phyloP scores from a whole-genome alignment of 2,113 vertebrate genomes.

The Aegotheles bennettii region DNA sequence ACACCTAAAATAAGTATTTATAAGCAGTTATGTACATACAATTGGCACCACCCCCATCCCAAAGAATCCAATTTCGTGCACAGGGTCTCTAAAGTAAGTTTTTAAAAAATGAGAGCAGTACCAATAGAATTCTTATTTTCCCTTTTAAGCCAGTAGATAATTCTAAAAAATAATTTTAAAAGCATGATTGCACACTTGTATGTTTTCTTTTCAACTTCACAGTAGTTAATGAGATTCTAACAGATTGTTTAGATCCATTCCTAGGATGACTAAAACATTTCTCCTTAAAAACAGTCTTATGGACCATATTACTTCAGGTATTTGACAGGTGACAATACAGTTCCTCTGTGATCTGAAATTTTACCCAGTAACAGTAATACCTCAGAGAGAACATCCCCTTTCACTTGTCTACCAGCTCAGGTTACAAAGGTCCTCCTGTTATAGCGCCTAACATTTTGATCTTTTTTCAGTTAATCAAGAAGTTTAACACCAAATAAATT shows the following conservation, averaged over 20 bases:
- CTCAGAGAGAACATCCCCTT: not conserved
- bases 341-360: constrained; percentile 66
- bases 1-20: not conserved
- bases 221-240: not conserved
- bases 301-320: not conserved
- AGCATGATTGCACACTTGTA: not conserved
- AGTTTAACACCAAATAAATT: not conserved
- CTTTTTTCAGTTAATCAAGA: not conserved
- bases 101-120: not conserved
- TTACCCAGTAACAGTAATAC: constrained; percentile 48
- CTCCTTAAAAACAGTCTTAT: not conserved
- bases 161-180: not conserved
- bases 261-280: not conserved
- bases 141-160: rapidly evolving
- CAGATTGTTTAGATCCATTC: not conserved
- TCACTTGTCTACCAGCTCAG: constrained; percentile 39
- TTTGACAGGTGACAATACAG: constrained; percentile 6
- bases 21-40: not conserved
- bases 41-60: not conserved
- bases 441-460: not conserved
- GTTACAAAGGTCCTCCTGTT: constrained; percentile 52
- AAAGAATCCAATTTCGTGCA: not conserved
- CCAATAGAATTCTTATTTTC: not conserved
- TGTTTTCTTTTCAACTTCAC: not conserved
- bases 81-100: not conserved